Evolutionary conservation across 1,140 invertebrate genomes (phyloP).

Genomic region (Drosophila sturtevanti): DNA sequence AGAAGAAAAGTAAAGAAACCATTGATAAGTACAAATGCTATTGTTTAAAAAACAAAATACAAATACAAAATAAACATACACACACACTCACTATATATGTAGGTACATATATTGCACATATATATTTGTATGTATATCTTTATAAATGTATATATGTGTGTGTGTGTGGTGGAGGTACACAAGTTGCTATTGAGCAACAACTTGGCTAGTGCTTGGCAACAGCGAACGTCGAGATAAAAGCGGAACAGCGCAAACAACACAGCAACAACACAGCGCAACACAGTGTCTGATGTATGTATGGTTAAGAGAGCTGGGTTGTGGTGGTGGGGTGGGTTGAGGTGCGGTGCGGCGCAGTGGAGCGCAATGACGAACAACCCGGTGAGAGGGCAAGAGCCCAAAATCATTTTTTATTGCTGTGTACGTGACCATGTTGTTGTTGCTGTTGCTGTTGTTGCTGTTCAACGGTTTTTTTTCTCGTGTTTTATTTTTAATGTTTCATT

Average conservation of each 20-base stretch:
- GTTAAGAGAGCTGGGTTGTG: too few relatives aligned
- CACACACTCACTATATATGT: too few relatives aligned
- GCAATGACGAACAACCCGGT: slow-evolving; percentile 9
- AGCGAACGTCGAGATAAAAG: slow-evolving; percentile 63
- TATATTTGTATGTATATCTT: too few relatives aligned
- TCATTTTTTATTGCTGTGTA: slow-evolving; percentile 58
- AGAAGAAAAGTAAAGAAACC: slow-evolving; percentile 33
- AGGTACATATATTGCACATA: neutral
- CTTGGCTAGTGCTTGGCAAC: slow-evolving; percentile 67
- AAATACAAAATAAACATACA: too few relatives aligned
- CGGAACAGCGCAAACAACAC: slow-evolving; percentile 41
- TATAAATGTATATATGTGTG: neutral
- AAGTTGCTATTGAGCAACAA: slow-evolving; percentile 39
- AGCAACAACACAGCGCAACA: slow-evolving; percentile 18
- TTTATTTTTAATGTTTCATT: slow-evolving; percentile 40
- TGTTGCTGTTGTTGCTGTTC: slow-evolving; percentile 31
- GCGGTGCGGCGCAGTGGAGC: neutral
- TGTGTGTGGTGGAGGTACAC: neutral
- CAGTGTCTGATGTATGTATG: too few relatives aligned
- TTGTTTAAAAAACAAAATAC: slow-evolving; percentile 21
- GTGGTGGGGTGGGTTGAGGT: neutral
- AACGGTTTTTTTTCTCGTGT: slow-evolving; percentile 24
- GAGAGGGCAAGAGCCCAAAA: slow-evolving; percentile 44
- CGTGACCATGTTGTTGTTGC: slow-evolving; percentile 32
- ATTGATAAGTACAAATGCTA: slow-evolving; percentile 48